These are phyloP conservation scores for Slavum lentiscoides DNA, from an alignment of 2,888 invertebrate species.

Conservation along the genomic window DNA sequence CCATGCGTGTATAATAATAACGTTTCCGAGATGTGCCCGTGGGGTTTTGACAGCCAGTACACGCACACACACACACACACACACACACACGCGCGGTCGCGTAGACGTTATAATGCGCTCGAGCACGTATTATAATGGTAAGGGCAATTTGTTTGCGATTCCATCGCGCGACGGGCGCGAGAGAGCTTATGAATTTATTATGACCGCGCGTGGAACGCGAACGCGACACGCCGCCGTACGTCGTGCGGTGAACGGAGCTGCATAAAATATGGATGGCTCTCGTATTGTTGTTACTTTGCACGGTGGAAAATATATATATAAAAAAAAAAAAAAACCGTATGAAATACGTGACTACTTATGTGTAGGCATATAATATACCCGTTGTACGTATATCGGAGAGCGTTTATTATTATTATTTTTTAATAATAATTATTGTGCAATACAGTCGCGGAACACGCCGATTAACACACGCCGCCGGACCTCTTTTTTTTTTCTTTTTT, in stretches of 20 bases:
- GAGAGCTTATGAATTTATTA: conserved; percentile 51
- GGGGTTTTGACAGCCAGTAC: conserved; percentile 27
- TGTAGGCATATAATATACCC: too few species aligned
- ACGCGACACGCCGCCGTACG: conserved; percentile 37
- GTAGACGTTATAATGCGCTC: neutral
- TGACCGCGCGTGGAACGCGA: conserved; percentile 46
- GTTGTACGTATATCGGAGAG: too few species aligned
- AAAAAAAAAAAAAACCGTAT: neutral
- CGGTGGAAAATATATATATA: neutral
- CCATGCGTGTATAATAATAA: neutral
- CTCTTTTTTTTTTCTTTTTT: too few species aligned
- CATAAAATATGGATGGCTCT: conserved; percentile 48
- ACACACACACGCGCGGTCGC: neutral
- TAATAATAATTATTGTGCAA: too few species aligned
- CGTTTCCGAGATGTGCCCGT: conserved; percentile 32
- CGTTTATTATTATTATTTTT: too few species aligned
- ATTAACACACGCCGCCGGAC: too few species aligned
- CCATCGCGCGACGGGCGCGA: conserved; percentile 27
- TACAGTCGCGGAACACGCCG: too few species aligned
- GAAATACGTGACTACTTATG: too few species aligned
- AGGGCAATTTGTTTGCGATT: conserved; percentile 51
- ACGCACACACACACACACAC: neutral
- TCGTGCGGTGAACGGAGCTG: conserved; percentile 45
- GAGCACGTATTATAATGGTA: conserved; percentile 26
- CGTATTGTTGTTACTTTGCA: conserved; percentile 19